Evolutionary conservation across 2,113 vertebrate genomes (phyloP), one percentile per base, ranked within the genome.

Genomic region (Lathamus discolor): DNA sequence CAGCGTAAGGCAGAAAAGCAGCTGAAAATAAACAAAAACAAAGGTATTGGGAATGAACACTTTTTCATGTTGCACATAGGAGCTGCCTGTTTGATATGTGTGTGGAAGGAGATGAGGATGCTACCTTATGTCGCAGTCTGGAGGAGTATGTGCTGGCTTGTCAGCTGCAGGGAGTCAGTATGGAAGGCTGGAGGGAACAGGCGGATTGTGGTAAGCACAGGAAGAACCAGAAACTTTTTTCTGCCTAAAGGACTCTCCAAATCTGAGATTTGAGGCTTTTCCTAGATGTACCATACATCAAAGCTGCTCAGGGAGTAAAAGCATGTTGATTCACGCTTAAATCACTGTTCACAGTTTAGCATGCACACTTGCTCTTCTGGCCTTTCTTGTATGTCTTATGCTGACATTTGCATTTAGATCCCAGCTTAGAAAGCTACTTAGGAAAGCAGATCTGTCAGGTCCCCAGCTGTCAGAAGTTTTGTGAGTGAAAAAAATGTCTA

Each of bases 71-170:
- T 52, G 52, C 48, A 41, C n/a, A 13, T 6, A 98, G 97, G 96
- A 97, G 92, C 93, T 96, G 93, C 55, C 43, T 97, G n/a, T 97
- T 95, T 43, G 96, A 96, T 43, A 77, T 44, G 67, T 97, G 97
- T 52, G 74, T 72, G 52, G 88, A 74, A 70, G 90, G 63, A 90
- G 85, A 96, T 57, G 83, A 94, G 15, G 48, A 11, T 46, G 19
- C 70, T 59, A 88, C 74, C 18, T 83, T 97, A 48, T 97, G 97
- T 67, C 90, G 46, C 70, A 97, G 86, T 83, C 94, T 98, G 91
- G 67, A 97, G 69, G 96, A 95, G 75, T 96, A 98, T 1, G 73
- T 85, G 76, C 51, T 95, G 88, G 59, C 70, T 88, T 98, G 97
- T 94, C 97, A 97, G 90, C 83, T 96, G 90, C 86, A 95, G 62